A percentile compares a stretch with the other conserved stretches of the same genome.
Evolutionary conservation across 2,888 invertebrate species (phyloP).

Genomic region (Drosophila limbata): DNA sequence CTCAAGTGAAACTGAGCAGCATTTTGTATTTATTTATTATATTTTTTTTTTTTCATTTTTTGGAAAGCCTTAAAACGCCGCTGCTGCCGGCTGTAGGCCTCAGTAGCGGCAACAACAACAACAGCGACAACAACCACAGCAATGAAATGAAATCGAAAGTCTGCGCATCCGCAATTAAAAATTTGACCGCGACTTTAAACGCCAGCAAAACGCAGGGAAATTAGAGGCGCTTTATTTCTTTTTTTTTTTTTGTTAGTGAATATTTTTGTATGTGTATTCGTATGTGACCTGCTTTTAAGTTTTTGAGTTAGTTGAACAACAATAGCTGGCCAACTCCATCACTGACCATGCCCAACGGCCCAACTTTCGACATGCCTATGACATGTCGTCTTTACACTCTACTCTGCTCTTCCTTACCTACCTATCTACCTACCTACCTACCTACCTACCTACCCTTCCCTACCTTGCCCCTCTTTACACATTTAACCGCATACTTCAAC

Average conservation of each 20-base stretch:
- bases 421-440: no score
- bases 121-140: constrained; percentile 13
- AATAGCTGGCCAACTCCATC: constrained; percentile 26
- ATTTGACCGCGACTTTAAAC: constrained; percentile 58
- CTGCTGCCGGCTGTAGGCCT: constrained; percentile 48
- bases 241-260: neutral
- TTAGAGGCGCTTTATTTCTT: constrained; percentile 42
- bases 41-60: constrained; percentile 45
- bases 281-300: constrained; percentile 47
- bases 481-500: constrained; percentile 24
- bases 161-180: constrained; percentile 79
- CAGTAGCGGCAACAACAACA: constrained; percentile 10
- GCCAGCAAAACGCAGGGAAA: constrained; percentile 57
- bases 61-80: constrained; percentile 70
- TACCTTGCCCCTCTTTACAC: neutral
- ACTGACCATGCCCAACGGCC: constrained; percentile 54
- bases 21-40: constrained; percentile 37
- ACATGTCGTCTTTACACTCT: constrained; percentile 24
- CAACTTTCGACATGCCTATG: constrained; percentile 38
- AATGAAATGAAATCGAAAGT: constrained; percentile 76
- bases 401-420: neutral
- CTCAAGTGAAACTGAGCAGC: constrained; percentile 78
- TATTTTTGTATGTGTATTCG: neutral
- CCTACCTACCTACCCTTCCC: no score
- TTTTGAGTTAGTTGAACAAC: constrained; percentile 25